Evolutionary conservation across 2,797 vertebrate species (phyloP), one percentile per base, ranked within the genome.

Genomic region (Tragopan temminckii): DNA sequence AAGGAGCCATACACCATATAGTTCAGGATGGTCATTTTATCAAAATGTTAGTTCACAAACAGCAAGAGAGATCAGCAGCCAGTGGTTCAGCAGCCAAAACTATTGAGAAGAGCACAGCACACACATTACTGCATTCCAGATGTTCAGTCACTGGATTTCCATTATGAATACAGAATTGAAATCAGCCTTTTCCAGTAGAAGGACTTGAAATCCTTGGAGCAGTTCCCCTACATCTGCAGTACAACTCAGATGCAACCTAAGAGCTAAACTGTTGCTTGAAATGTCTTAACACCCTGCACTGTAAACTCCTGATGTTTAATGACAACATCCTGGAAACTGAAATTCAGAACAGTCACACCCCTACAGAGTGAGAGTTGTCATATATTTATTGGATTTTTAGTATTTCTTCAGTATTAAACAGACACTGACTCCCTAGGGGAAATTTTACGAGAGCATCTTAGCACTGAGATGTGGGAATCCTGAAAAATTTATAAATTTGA

Each of bases 1-100:
- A 92, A 69, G 57, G 53, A 85, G 57, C 85, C 83, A 89, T 52
- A 95, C 66, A 85, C 84, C 64, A 21, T 88, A 57, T 57, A 86
- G 61, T 8, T 50, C 75, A 79, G 67, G 25, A 72, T 53, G 70
- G 62, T 53, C 70, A 27, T 82, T 88, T 88, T 88, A 86, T 52
- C 83, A 84, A 70, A 61, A 63, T 0, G 0, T 91, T 94, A 94
- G 82, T 89, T 92, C 81, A 89, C 89, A 94, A 94, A 84, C 55
- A 89, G 83, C 84, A 58, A 80, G 2, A 57, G 27, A 20, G 71
- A 42, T 83, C 87, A 93, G 93, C 89, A 82, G 58, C 59, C 36
- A 40, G 27, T 62, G 25, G 59, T 27, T 61, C 85, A 86, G 87
- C 92, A 94, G 80, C 69, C 67, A 90, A 64, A 82, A 88, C 70